phyloP scores from a whole-genome alignment of 2,888 invertebrate genomes.

The Nycteola revayana region DNA sequence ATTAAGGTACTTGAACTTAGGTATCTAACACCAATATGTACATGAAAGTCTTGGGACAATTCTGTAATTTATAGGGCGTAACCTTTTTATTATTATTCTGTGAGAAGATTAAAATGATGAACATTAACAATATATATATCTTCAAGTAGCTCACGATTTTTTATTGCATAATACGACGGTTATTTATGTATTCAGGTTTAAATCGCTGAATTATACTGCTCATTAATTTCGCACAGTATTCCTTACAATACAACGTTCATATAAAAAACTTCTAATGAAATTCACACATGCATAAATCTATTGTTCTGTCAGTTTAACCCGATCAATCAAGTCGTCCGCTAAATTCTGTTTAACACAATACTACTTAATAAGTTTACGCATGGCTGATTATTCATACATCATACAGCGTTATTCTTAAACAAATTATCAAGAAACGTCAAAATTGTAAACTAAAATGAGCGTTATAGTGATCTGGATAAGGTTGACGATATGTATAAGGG shows the following conservation, averaged over 20 bases:
- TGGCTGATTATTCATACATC: constrained; percentile 35
- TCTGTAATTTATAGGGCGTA: too few species aligned
- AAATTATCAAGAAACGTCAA: constrained; percentile 41
- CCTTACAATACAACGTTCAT: neutral
- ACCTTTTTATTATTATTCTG: too few species aligned
- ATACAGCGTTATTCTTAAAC: constrained; percentile 42
- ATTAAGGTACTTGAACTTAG: too few species aligned
- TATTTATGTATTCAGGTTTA: too few species aligned
- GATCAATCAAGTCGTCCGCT: constrained; percentile 32
- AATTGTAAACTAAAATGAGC: constrained; percentile 15
- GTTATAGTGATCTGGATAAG: constrained; percentile 17
- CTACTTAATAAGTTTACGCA: constrained; percentile 40
- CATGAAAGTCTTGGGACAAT: too few species aligned
- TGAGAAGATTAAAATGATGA: too few species aligned
- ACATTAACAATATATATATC: too few species aligned
- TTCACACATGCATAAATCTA: constrained; percentile 26
- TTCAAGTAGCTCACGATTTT: too few species aligned
- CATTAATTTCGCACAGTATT: neutral
- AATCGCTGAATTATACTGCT: too few species aligned
- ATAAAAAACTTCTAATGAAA: constrained; percentile 13
- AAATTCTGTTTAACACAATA: constrained; percentile 35
- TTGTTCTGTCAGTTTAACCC: constrained; percentile 33
- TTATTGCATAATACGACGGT: too few species aligned
- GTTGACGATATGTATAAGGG: constrained; percentile 9
- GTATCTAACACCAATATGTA: too few species aligned